Evolutionary conservation across 2,888 invertebrate genomes (phyloP).

Genomic region (Sesamia inferens): DNA sequence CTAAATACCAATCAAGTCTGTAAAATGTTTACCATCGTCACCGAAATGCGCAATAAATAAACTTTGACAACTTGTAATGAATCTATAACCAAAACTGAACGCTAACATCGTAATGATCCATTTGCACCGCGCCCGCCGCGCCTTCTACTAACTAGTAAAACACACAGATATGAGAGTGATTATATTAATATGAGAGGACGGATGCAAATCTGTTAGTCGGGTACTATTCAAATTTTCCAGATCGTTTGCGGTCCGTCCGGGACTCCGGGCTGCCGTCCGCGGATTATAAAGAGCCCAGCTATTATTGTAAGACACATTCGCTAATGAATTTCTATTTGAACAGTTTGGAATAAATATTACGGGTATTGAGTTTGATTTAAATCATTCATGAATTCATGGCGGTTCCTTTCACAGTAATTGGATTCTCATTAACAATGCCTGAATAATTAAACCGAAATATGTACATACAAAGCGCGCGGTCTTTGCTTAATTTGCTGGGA

Average conservation of each 20-base stretch:
- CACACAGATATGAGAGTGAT: conserved; percentile 44
- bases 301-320: conserved; percentile 56
- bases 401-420: conserved; percentile 37
- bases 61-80: not conserved
- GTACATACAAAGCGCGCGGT: not conserved
- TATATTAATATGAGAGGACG: conserved; percentile 48
- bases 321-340: conserved; percentile 62
- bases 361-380: conserved; percentile 41
- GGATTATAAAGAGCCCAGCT: conserved; percentile 55
- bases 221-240: conserved; percentile 59
- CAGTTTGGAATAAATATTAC: conserved; percentile 46
- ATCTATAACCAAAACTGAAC: conserved; percentile 11
- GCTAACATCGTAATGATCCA: conserved; percentile 3
- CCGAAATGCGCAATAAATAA: not conserved
- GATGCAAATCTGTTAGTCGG: conserved; percentile 57
- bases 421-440: conserved; percentile 7
- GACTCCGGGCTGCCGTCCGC: conserved; percentile 18
- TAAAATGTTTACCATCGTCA: conserved; percentile 21
- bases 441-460: conserved; percentile 7
- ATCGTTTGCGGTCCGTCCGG: conserved; percentile 44
- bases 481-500: not conserved
- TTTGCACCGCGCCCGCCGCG: not conserved
- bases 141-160: conserved; percentile 24
- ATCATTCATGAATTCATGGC: conserved; percentile 48
- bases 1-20: not conserved